Base-by-base conservation (phyloP, 2,797 vertebrate species). In the Yasuhikotakia modesta region DNA sequence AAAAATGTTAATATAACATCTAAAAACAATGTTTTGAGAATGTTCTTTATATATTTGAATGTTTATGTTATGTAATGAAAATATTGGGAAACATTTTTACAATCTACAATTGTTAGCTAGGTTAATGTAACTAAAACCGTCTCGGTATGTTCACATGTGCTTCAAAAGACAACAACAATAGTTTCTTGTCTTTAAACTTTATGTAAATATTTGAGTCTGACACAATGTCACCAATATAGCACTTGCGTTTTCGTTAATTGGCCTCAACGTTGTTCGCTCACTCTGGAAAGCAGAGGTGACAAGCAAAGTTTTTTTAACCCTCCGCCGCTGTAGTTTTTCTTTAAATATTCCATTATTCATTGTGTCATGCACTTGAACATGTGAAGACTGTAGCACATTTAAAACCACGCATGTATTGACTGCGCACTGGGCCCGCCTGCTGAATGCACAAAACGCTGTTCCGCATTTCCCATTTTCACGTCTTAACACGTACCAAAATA, bases 401-500 rank as follows among this genome's bases (percentile, higher is more conserved):
- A 27, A 58, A 58, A 24, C 14, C 13, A 2, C 4, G 27, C 57
- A 58, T 21, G 53, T 13, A 58, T 13, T 10, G 57, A 58, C 57
- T 58, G 24, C 61, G 61, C 3, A 82, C 3, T 32, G 58, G 60
- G 60, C 68, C 46, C 21, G 45, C 32, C 7, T n/a, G 68, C 27
- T 6, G 39, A 32, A 70, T n/a, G 67, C 19, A 55, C 22, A 66
- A 13, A 70, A 75, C 35, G 81, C 46, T 46, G 55, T 67, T 72
- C 55, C 11, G 45, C 69, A 67, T 70, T 79, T 27, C 27, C 27
- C 27, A 27, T 27, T 27, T 78, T 57, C 50, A 81, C 32, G 22
- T 35, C 74, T 77, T 65, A 52, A 73, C 67, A 81, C 61, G 65
- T 35, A 78, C 72, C 66, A 80, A 86, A 86, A 86, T 83, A 86